A percentile compares a stretch with the other conserved stretches of the same genome.
Conservation (phyloP, 2,113 vertebrate genomes). For the Heloderma charlesbogerti region DNA sequence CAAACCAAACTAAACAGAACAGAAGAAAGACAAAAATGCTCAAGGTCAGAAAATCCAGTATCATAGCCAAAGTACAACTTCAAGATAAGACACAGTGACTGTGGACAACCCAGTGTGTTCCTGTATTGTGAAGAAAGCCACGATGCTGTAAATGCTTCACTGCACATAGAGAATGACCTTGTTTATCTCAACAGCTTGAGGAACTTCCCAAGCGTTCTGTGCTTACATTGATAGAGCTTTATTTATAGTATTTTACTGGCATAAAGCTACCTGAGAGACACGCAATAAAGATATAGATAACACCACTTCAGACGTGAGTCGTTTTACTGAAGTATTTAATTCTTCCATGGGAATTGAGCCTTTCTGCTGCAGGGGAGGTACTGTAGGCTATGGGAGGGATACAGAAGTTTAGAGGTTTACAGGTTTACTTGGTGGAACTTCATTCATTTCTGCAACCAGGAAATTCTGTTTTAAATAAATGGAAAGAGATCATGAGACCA, state of each 20-base stretch:
- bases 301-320: not conserved
- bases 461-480: slow-evolving; percentile 19
- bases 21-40: not conserved
- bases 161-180: not conserved
- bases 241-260: not conserved
- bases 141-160: not conserved
- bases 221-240: not conserved
- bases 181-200: not conserved
- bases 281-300: not conserved
- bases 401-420: not conserved
- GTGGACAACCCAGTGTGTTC: not conserved
- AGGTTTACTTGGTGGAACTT: not conserved
- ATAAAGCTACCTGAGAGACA: not conserved
- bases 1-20: not conserved
- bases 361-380: slow-evolving; percentile 27
- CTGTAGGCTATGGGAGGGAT: not conserved
- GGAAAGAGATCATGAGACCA: slow-evolving; percentile 20
- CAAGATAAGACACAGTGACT: not conserved
- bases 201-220: not conserved
- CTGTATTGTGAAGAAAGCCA: not conserved
- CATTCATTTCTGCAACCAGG: not conserved
- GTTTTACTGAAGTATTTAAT: not conserved
- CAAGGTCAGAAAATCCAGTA: not conserved
- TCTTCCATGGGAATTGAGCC: not conserved
- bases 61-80: not conserved